These are phyloP conservation scores for Parauchenoglanis ngamensis DNA, from an alignment of 2,797 vertebrate genomes.

Conservation along the genomic window DNA sequence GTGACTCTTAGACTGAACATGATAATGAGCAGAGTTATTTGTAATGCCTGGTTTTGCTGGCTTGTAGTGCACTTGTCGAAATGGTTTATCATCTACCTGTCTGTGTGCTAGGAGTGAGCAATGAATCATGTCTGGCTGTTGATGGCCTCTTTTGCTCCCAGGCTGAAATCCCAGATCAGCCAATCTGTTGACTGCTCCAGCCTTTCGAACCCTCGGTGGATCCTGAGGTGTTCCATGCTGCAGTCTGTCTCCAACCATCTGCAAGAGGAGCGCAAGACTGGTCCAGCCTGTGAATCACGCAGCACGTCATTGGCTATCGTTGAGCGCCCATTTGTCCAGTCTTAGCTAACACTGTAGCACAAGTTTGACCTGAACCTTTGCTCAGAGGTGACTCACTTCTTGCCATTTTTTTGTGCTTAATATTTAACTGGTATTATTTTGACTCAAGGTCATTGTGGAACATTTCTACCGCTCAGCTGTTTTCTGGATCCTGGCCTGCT, in stretches of 20 bases:
- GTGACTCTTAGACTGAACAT: background rate
- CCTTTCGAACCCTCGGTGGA: slow-evolving; percentile 24
- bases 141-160: slow-evolving; percentile 31
- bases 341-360: slow-evolving; percentile 19
- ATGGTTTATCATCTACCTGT: slow-evolving; percentile 39
- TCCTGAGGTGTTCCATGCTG: slow-evolving; percentile 26
- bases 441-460: slow-evolving; percentile 40
- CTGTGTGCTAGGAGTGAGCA: slow-evolving; percentile 28
- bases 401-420: background rate
- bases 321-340: slow-evolving; percentile 4
- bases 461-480: slow-evolving; percentile 9
- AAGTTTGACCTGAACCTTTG: slow-evolving; percentile 42
- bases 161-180: slow-evolving; percentile 43
- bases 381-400: slow-evolving; percentile 34
- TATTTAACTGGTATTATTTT: slow-evolving; percentile 29
- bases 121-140: slow-evolving; percentile 48
- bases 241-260: slow-evolving; percentile 45
- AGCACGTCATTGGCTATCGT: slow-evolving; percentile 33
- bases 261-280: slow-evolving; percentile 22
- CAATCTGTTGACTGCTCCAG: slow-evolving; percentile 44
- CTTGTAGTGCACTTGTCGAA: slow-evolving; percentile 27
- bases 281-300: slow-evolving; percentile 41
- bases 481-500: slow-evolving; percentile 20
- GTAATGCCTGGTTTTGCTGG: slow-evolving; percentile 4
- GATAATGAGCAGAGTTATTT: slow-evolving; percentile 29